Conservation (phyloP, 2,113 vertebrate genomes). For the Trinectes maculatus region DNA sequence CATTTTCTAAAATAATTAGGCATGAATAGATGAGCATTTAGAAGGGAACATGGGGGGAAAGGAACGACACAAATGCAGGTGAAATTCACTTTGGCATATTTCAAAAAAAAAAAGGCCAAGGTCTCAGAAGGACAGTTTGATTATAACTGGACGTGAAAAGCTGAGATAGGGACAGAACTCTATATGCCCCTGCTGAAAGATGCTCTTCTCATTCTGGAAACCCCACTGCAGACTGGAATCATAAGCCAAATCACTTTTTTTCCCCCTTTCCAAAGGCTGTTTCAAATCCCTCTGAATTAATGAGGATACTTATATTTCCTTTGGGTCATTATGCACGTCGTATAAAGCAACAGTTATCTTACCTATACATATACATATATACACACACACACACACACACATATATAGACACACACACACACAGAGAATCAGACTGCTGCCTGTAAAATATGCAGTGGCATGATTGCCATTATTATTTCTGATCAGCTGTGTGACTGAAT, state of each 20-base stretch:
- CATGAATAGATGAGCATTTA: constrained; percentile 50
- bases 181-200: constrained; percentile 56
- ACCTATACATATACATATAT: constrained; percentile 28
- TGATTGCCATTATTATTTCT: constrained; percentile 81
- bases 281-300: constrained; percentile 61
- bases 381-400: constrained; percentile 31
- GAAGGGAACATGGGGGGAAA: constrained; percentile 7
- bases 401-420: constrained; percentile 26
- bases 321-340: constrained; percentile 47
- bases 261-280: constrained; percentile 42
- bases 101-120: constrained; percentile 61
- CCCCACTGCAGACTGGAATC: constrained; percentile 56
- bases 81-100: constrained; percentile 48
- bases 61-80: constrained; percentile 12
- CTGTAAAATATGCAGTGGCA: constrained; percentile 76
- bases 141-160: constrained; percentile 57
- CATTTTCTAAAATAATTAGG: constrained; percentile 52
- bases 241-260: constrained; percentile 41
- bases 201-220: constrained; percentile 57
- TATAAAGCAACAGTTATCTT: constrained; percentile 42
- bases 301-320: constrained; percentile 72
- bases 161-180: constrained; percentile 57
- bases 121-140: constrained; percentile 65
- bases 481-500: constrained; percentile 81
- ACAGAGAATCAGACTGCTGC: constrained; percentile 23